Evolutionary conservation across 2,888 invertebrate genomes (phyloP), one percentile per base, ranked within the genome.

Genomic region (Athalia cordata): DNA sequence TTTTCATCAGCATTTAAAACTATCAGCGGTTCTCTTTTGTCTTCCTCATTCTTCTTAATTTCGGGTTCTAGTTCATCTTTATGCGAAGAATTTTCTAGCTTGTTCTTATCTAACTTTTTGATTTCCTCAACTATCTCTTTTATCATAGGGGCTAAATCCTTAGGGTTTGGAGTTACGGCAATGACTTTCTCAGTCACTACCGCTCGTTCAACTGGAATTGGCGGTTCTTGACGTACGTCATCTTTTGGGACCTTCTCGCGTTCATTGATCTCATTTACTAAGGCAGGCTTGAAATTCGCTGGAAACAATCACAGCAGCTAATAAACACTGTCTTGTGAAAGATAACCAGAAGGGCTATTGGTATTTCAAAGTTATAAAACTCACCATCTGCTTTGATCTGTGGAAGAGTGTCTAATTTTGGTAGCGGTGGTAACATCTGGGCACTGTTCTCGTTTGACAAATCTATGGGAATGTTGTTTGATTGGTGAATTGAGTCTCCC

Each of bases 101-200:
- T 59, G 52, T 52, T 79, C 59, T 78, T 92, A 82, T 95, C 94
- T 77, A 94, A 85, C 72, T 94, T 92, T 83, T 93, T 92, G 5
- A 94, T 90, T 85, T 94, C 93, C 67, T 92, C 92, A 84, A 93
- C 93, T 29, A 94, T 93, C 85, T 93, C 93, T 83, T 93, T 92
- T 75, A 94, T 72, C 49, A 77, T 76, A 43, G 84, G 82, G 43
- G 79, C 62, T 65, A 79, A 70, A 59, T 9, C 47, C 9, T 43
- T 8, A 50, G 61, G 13, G 80, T 84, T 79, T 80, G 82, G 72
- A 82, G 79, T 61, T 82, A 81, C 72, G 85, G 86, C 72, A 80
- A 83, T 81, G 59, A 86, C 82, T 89, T 88, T 79, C 68, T 85
- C 84, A 1, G 85, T 89, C 83, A 84, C 62, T n/a, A 84, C 81